These are phyloP conservation scores for Hoplostethus mediterraneus DNA, from an alignment of 2,797 vertebrate species.

Conservation along the genomic window DNA sequence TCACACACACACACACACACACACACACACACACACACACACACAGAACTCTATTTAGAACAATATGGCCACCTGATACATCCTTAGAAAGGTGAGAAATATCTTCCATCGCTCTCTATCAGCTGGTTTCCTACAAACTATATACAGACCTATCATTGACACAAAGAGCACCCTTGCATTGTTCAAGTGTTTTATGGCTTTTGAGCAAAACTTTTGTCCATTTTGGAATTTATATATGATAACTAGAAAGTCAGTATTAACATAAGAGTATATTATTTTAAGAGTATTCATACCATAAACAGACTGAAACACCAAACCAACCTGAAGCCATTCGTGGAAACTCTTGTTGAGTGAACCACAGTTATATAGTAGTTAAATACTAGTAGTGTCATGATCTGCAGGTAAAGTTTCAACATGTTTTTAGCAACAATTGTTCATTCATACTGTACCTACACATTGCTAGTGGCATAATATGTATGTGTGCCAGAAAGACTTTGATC, in stretches of 20 bases:
- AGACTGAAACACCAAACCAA: not conserved
- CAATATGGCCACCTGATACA: conserved; percentile 40
- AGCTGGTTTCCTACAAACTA: conserved; percentile 11
- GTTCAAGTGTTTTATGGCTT: conserved; percentile 14
- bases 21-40: conserved; percentile 11
- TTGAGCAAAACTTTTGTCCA: not conserved
- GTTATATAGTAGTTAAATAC: too few relatives aligned
- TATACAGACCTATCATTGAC: conserved; percentile 9
- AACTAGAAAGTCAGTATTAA: not conserved
- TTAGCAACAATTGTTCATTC: too few relatives aligned
- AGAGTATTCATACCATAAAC: not conserved
- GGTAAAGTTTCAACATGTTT: too few relatives aligned
- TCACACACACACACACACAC: conserved; percentile 38
- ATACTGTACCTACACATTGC: too few relatives aligned
- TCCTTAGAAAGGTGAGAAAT: conserved; percentile 13
- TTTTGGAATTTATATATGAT: conserved; percentile 3
- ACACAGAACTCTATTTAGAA: conserved; percentile 43
- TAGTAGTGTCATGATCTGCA: too few relatives aligned
- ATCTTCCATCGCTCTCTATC: conserved; percentile 11
- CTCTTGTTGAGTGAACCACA: too few relatives aligned
- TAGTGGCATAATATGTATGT: too few relatives aligned
- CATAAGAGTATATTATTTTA: not conserved
- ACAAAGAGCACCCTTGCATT: not conserved
- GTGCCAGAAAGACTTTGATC: too few relatives aligned
- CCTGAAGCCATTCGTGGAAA: too few relatives aligned